A percentile compares a stretch with the other conserved stretches of the same genome.
Evolutionary conservation across 2,113 vertebrate species (phyloP).

Genomic region (Mustelus asterias): DNA sequence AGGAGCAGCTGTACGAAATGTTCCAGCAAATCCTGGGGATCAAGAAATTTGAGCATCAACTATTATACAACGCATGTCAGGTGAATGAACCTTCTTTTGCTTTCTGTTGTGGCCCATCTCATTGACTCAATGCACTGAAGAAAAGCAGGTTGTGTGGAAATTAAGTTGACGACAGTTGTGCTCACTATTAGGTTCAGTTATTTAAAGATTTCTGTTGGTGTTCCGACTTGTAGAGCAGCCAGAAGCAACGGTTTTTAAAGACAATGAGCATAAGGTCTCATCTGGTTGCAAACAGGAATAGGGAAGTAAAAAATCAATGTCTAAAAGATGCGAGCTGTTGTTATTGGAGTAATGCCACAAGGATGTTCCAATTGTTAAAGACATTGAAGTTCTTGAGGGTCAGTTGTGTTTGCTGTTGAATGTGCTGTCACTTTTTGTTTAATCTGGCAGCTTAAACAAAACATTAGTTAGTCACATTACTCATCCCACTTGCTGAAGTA

Average conservation of each 20-base stretch:
- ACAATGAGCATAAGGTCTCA: background rate
- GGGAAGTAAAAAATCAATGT: background rate
- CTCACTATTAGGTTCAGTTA: background rate
- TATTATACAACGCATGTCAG: conserved; percentile 97
- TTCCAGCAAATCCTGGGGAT: conserved; percentile 96
- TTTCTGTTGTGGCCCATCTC: background rate
- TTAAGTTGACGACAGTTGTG: too few species aligned
- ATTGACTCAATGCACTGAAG: background rate
- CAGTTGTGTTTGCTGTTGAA: background rate
- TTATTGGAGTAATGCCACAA: background rate
- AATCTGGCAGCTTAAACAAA: background rate
- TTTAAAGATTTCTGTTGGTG: background rate
- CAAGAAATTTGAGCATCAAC: conserved; percentile 98
- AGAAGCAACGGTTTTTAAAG: background rate
- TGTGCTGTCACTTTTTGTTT: background rate
- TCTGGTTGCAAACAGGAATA: background rate
- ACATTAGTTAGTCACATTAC: background rate
- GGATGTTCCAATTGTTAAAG: background rate
- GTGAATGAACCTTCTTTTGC: conserved; percentile 54
- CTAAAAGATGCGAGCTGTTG: background rate
- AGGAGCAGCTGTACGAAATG: conserved; percentile 98
- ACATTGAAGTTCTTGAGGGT: background rate
- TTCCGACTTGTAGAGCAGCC: background rate
- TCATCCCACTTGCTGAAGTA: background rate
- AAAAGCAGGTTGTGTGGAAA: background rate